Conservation (phyloP, 1,140 invertebrate species). For the Pectinophora gossypiella region DNA sequence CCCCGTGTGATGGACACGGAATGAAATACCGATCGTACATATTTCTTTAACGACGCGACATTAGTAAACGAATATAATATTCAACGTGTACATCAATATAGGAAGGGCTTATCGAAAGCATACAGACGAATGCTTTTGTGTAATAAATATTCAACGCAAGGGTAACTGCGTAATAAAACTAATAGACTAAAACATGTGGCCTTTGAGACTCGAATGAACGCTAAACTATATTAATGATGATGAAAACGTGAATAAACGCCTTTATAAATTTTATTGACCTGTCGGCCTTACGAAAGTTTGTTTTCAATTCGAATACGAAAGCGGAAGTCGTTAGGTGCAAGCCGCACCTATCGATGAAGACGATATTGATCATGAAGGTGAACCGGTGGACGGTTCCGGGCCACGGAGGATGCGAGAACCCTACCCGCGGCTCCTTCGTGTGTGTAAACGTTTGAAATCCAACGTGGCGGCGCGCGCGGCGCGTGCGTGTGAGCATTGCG, state of each 20-base stretch:
- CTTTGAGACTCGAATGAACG: slow-evolving; percentile 48
- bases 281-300: slow-evolving; percentile 63
- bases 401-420: slow-evolving; percentile 49
- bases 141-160: slow-evolving; percentile 50
- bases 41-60: not conserved
- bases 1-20: not conserved
- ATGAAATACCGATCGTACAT: not conserved
- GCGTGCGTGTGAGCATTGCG: slow-evolving; percentile 52
- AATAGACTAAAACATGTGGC: slow-evolving; percentile 55
- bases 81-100: not conserved
- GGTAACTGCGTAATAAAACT: slow-evolving; percentile 67
- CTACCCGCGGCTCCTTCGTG: slow-evolving; percentile 45
- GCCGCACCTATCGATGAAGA: slow-evolving; percentile 28
- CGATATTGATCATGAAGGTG: slow-evolving; percentile 39
- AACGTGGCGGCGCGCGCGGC: slow-evolving; percentile 16
- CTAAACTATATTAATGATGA: slow-evolving; percentile 53
- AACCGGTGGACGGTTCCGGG: slow-evolving; percentile 38
- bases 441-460: slow-evolving; percentile 41
- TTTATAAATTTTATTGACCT: slow-evolving; percentile 62
- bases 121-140: slow-evolving; percentile 18
- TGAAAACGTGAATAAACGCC: slow-evolving; percentile 55
- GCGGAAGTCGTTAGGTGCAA: slow-evolving; percentile 54
- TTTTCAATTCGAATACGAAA: slow-evolving; percentile 43
- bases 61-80: not conserved
- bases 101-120: slow-evolving; percentile 31